phyloP scores from a whole-genome alignment of 2,113 vertebrate genomes.

The Odontesthes bonariensis region DNA sequence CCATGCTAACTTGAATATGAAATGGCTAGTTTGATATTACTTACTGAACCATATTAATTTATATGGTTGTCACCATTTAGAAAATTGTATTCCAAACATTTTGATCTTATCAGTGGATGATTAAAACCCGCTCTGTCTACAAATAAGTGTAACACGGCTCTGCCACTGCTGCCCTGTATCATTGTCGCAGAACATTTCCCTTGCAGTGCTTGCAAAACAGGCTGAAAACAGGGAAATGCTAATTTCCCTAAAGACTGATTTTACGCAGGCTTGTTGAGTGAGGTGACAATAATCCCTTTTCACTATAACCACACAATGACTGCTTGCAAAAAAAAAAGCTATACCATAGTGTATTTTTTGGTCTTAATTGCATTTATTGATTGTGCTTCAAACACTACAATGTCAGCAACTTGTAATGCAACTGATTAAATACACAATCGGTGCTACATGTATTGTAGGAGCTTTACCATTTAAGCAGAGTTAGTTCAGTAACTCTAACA shows the following conservation, averaged over 20 bases:
- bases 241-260: conserved; percentile 62
- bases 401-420: conserved; percentile 51
- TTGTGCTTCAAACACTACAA: conserved; percentile 37
- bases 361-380: conserved; percentile 72
- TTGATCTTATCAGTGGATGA: not conserved
- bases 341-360: conserved; percentile 11
- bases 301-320: conserved; percentile 29
- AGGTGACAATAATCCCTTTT: conserved; percentile 52
- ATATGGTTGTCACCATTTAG: not conserved
- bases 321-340: conserved; percentile 33
- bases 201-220: conserved; percentile 36
- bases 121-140: no score
- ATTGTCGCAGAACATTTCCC: conserved; percentile 6
- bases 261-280: conserved; percentile 34
- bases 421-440: conserved; percentile 44
- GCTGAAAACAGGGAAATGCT: conserved; percentile 35
- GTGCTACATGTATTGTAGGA: conserved; percentile 22
- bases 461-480: conserved; percentile 19
- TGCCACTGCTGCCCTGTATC: conserved; percentile 11
- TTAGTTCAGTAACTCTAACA: conserved; percentile 46
- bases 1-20: no score
- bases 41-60: not conserved
- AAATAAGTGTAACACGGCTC: conserved; percentile 1
- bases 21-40: no score
- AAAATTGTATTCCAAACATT: not conserved